A percentile compares a stretch with the other conserved stretches of the same genome.
Evolutionary conservation across 2,888 invertebrate genomes (phyloP).

Genomic region (Oegoconia quadripuncta): DNA sequence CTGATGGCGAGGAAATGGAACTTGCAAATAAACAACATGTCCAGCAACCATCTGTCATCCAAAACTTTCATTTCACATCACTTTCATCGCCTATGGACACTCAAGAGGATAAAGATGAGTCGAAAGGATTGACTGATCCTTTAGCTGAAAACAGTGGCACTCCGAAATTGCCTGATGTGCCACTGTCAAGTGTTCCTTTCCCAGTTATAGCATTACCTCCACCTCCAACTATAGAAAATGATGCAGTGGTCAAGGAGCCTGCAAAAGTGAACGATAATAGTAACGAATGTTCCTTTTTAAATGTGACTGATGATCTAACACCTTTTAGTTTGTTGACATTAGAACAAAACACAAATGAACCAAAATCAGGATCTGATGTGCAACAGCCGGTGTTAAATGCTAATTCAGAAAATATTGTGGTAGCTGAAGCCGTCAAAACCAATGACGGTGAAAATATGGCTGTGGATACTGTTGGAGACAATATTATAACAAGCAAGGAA

Average conservation of each 20-base stretch:
- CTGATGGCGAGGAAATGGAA: constrained; percentile 63
- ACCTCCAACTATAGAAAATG: constrained; percentile 10
- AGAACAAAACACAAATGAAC: neutral
- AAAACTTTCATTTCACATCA: constrained; percentile 31
- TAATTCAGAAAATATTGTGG: neutral
- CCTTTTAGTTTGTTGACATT: constrained; percentile 8
- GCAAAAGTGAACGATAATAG: constrained; percentile 18
- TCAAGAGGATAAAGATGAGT: constrained; percentile 21
- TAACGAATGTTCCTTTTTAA: constrained; percentile 33
- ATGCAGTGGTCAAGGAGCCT: constrained; percentile 1
- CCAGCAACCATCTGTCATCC: constrained; percentile 15
- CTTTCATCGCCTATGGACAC: constrained; percentile 29
- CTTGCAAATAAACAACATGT: constrained; percentile 31
- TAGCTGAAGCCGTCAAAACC: too few relatives aligned
- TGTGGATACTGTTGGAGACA: too few relatives aligned
- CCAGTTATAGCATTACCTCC: constrained; percentile 16
- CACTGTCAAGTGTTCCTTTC: constrained; percentile 3
- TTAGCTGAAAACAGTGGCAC: constrained; percentile 23
- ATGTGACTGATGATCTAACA: constrained; percentile 31
- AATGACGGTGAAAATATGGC: too few relatives aligned
- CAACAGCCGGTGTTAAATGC: neutral
- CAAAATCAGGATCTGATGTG: constrained; percentile 3
- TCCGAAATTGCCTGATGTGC: constrained; percentile 15
- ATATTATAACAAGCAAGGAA: too few relatives aligned
- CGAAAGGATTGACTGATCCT: constrained; percentile 31